A percentile compares a stretch with the other conserved stretches of the same genome.
phyloP scores from a whole-genome alignment of 2,797 vertebrate genomes.

The Tapera naevia region DNA sequence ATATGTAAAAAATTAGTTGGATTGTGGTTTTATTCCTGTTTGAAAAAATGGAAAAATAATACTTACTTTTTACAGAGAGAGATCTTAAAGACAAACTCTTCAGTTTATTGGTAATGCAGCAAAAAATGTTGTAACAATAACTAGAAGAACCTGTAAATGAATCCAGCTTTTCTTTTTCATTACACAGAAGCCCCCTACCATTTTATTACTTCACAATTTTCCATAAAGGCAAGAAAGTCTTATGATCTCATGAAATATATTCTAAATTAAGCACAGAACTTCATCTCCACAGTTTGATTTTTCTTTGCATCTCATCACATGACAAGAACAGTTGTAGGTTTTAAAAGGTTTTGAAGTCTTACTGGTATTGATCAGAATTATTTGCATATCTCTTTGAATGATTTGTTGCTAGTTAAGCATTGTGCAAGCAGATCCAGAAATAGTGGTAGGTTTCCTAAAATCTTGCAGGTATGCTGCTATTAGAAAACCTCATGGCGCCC shows the following conservation, averaged over 20 bases:
- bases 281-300: not conserved
- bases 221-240: not conserved
- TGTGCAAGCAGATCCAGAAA: not conserved
- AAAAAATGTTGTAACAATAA: not conserved
- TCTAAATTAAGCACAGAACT: not conserved
- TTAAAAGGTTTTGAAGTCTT: not conserved
- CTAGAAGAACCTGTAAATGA: not conserved
- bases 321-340: not conserved
- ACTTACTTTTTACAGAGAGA: not conserved
- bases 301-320: not conserved
- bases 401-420: not conserved
- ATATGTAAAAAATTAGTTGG: not conserved
- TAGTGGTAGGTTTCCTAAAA: not conserved
- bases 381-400: not conserved
- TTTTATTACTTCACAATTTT: not conserved
- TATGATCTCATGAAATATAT: not conserved
- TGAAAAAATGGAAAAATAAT: not conserved
- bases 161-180: not conserved
- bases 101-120: not conserved
- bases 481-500: not conserved
- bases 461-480: not conserved
- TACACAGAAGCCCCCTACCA: not conserved
- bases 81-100: not conserved
- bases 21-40: not conserved
- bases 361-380: not conserved